Evolutionary conservation across 2,888 invertebrate species (phyloP).

Genomic region (Hirtodrosophila trivittata): DNA sequence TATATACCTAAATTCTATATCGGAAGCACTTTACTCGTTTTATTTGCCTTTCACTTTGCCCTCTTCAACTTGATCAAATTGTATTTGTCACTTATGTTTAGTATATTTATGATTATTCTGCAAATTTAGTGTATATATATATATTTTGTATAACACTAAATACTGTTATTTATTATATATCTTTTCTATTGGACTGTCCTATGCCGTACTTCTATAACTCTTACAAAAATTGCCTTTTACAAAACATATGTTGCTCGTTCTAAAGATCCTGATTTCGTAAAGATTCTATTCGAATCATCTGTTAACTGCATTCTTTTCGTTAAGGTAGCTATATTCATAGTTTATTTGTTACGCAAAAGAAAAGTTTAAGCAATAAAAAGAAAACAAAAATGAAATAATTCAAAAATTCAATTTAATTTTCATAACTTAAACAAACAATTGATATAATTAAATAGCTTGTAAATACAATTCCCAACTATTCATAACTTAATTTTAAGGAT

Average conservation of each 20-base stretch:
- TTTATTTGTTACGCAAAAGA: not conserved
- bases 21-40: slow-evolving; percentile 77
- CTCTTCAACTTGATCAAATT: slow-evolving; percentile 36
- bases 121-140: slow-evolving; percentile 11
- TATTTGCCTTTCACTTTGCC: slow-evolving; percentile 67
- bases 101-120: slow-evolving; percentile 15
- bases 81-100: slow-evolving; percentile 12
- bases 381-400: slow-evolving; percentile 56
- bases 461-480: slow-evolving; percentile 50
- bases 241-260: too few relatives aligned
- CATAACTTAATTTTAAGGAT: slow-evolving; percentile 46
- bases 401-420: slow-evolving; percentile 69
- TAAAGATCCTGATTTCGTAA: slow-evolving; percentile 58
- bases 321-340: too few relatives aligned
- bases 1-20: slow-evolving; percentile 66
- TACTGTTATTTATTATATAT: too few relatives aligned
- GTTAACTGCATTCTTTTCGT: slow-evolving; percentile 66
- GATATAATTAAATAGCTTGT: slow-evolving; percentile 40
- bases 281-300: slow-evolving; percentile 42
- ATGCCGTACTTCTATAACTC: too few relatives aligned
- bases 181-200: too few relatives aligned
- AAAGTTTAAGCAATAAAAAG: slow-evolving; percentile 5
- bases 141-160: slow-evolving; percentile 10
- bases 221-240: too few relatives aligned
- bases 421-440: slow-evolving; percentile 60